Evolutionary conservation across 2,888 invertebrate genomes (phyloP).

Genomic region (Macrosoma leucophasiata): DNA sequence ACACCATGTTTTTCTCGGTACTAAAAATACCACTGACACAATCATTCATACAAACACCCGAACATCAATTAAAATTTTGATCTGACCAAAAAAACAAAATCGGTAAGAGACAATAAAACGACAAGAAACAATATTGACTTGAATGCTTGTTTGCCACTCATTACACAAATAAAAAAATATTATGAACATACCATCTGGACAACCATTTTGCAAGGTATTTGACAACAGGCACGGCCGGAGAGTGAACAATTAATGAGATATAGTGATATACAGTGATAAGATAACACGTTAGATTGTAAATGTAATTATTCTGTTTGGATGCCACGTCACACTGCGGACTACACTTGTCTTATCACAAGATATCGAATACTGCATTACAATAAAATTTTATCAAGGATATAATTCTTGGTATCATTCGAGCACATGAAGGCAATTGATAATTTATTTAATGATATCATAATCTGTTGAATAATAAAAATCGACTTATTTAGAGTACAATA

Average conservation of each 20-base stretch:
- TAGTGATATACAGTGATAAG: constrained; percentile 40
- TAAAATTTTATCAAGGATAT: constrained; percentile 41
- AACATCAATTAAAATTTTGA: too few species aligned
- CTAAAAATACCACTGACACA: too few species aligned
- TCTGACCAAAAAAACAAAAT: too few species aligned
- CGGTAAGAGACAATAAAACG: too few species aligned
- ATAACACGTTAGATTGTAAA: too few species aligned
- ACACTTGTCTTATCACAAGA: constrained; percentile 36
- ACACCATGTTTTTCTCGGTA: too few species aligned
- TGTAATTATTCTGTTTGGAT: constrained; percentile 45
- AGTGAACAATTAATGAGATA: constrained; percentile 24
- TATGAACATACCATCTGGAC: constrained; percentile 49
- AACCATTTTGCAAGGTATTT: constrained; percentile 47
- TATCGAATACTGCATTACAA: constrained; percentile 62
- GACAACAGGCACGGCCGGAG: constrained; percentile 30
- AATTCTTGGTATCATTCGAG: not conserved
- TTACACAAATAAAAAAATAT: constrained; percentile 9
- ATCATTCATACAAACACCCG: too few species aligned
- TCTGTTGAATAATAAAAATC: too few species aligned
- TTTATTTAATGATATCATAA: too few species aligned
- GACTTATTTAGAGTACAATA: too few species aligned
- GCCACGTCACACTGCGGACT: constrained; percentile 68
- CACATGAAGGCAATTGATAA: not conserved
- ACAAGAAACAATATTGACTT: too few species aligned
- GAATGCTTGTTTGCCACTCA: too few species aligned